phyloP scores from a whole-genome alignment of 2,113 vertebrate species.

The Actenoides hombroni region DNA sequence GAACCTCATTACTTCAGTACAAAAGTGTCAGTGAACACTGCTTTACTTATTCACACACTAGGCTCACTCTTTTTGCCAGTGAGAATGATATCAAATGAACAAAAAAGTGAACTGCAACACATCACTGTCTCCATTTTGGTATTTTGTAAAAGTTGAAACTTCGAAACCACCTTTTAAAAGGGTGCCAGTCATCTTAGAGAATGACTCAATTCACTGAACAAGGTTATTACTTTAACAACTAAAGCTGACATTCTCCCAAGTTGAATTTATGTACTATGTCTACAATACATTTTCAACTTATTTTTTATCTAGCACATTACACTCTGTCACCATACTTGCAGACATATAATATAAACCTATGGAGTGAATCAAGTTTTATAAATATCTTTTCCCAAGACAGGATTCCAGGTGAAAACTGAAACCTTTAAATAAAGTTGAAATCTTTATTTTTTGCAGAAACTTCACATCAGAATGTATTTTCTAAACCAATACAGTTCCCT shows the following conservation, averaged over 20 bases:
- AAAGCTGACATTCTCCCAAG: conserved; percentile 3
- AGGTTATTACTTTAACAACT: background rate
- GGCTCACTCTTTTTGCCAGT: background rate
- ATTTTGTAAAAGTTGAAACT: background rate
- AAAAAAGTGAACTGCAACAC: background rate
- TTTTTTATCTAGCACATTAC: conserved; percentile 21
- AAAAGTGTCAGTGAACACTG: background rate
- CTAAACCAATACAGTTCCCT: background rate
- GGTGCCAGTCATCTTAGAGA: background rate
- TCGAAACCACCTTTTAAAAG: background rate
- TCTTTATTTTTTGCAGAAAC: background rate
- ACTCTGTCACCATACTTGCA: background rate
- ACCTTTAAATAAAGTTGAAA: background rate
- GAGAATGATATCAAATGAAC: background rate
- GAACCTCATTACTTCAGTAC: background rate
- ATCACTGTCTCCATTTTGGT: background rate
- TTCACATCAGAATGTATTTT: background rate
- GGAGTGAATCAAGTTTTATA: background rate
- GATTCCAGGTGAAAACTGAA: background rate
- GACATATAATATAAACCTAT: background rate
- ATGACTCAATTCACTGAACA: conserved; percentile 8
- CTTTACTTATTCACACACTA: background rate
- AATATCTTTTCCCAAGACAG: background rate
- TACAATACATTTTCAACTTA: background rate
- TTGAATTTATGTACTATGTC: conserved; percentile 32